Percentiles rank a stretch among this genome's conserved stretches.
These are phyloP conservation scores for Carassius gibelio DNA, from an alignment of 2,113 vertebrate genomes.

Conservation along the genomic window DNA sequence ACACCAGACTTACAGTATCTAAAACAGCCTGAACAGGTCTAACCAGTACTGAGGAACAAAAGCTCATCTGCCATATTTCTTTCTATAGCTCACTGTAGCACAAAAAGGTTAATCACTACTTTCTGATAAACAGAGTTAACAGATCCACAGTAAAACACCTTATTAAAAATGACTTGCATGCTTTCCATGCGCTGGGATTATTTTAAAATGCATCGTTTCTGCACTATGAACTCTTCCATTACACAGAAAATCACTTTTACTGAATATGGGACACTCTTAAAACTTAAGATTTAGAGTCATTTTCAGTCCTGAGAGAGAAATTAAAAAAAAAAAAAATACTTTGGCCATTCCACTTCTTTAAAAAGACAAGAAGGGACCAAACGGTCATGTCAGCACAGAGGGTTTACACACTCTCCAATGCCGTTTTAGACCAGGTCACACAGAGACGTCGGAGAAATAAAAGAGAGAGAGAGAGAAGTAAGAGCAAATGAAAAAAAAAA, in stretches of 20 bases:
- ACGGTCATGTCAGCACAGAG: background rate
- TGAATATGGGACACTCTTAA: background rate
- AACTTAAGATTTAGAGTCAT: background rate
- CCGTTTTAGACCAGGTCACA: background rate
- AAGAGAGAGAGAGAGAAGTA: background rate
- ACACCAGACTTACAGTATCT: background rate
- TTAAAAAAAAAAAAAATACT: background rate
- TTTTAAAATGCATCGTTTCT: background rate
- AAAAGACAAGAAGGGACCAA: background rate
- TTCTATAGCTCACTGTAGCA: background rate
- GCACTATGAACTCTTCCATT: background rate
- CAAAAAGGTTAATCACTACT: background rate
- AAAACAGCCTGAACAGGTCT: constrained; percentile 6
- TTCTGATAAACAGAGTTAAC: background rate
- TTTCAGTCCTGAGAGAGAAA: background rate
- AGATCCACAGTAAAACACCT: background rate
- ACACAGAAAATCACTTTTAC: background rate
- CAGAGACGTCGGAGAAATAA: background rate
- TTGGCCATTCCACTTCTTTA: background rate
- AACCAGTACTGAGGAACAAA: constrained; percentile 32
- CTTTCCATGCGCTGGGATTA: background rate
- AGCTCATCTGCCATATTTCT: background rate
- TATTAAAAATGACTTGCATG: constrained; percentile 14
- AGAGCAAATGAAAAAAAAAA: background rate
- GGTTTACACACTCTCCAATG: background rate